phyloP scores from a whole-genome alignment of 1,140 invertebrate species.

The Theocolax elegans region DNA sequence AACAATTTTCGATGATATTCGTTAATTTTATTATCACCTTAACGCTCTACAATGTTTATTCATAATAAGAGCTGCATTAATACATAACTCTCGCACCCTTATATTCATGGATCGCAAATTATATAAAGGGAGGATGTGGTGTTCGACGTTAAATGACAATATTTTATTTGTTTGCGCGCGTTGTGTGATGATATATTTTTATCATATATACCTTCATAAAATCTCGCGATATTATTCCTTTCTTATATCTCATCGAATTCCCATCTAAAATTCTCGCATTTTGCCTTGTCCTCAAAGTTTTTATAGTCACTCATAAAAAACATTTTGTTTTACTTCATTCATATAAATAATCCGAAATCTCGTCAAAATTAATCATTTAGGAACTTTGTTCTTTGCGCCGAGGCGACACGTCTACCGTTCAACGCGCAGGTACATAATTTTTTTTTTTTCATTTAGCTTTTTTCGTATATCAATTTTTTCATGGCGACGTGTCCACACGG shows the following conservation, averaged over 20 bases:
- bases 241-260: too few relatives aligned
- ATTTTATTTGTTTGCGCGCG: slow-evolving; percentile 17
- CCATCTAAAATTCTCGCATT: too few relatives aligned
- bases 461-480: too few relatives aligned
- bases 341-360: slow-evolving; percentile 34
- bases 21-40: slow-evolving; percentile 41
- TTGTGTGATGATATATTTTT: slow-evolving; percentile 13
- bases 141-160: slow-evolving; percentile 5
- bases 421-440: slow-evolving; percentile 34
- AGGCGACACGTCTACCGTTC: slow-evolving; percentile 35
- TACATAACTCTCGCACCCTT: slow-evolving; percentile 28
- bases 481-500: slow-evolving; percentile 17
- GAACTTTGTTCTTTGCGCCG: slow-evolving; percentile 40
- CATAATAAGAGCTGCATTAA: slow-evolving; percentile 31
- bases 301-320: slow-evolving; percentile 26
- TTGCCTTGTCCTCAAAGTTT: too few relatives aligned
- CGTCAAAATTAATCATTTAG: slow-evolving; percentile 33
- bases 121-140: slow-evolving; percentile 30
- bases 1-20: slow-evolving; percentile 13
- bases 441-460: too few relatives aligned
- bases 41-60: slow-evolving; percentile 38
- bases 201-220: too few relatives aligned
- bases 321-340: slow-evolving; percentile 15
- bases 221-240: too few relatives aligned
- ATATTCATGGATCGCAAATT: slow-evolving; percentile 33